Evolutionary conservation across 2,888 invertebrate species (phyloP), one percentile per base, ranked within the genome.

Genomic region (Hyles lineata): DNA sequence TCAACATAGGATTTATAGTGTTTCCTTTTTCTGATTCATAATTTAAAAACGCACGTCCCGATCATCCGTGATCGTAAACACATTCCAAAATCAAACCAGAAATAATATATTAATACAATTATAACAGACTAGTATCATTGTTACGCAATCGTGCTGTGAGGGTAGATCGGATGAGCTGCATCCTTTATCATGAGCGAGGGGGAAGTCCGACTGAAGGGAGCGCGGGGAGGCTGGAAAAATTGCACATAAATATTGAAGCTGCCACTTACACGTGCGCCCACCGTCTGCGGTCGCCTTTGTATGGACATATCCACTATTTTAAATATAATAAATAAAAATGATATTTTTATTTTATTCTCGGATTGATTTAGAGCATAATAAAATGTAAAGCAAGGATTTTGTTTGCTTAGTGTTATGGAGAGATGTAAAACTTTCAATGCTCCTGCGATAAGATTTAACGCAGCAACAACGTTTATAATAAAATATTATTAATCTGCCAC

Each of bases 161-260:
- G 85, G 86, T 82, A 83, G 86, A 85, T 84, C 82, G 84, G 78
- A 80, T 81, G 82, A 80, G 88, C 88, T 93, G 93, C 94, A 94
- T 93, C 93, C 93, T 94, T 93, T 92, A 92, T 90, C 90, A 87
- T 82, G 86, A 81, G 75, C 78, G 74, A 78, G 79, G 79, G 79
- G 76, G 76, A 50, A 78, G 74, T 72, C 77, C 76, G 78, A 75
- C 78, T 63, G 67, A 23, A 79, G 79, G 84, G 80, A 81, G 78
- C 76, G 79, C 81, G 86, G 86, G 81, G 85, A 84, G 83, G 89
- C 87, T 89, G 93, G 93, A 94, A 94, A 94, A 94, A 94, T 94
- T 94, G 93, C 93, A 92, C 94, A 94, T 94, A 94, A 94, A 94
- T 94, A 94, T 94, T 94, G 94, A 93, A 94, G 94, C 94, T 93